Percentiles rank a stretch among this genome's conserved stretches.
Conservation (phyloP, 1,140 invertebrate species). For the Pseudoatta argentina region DNA sequence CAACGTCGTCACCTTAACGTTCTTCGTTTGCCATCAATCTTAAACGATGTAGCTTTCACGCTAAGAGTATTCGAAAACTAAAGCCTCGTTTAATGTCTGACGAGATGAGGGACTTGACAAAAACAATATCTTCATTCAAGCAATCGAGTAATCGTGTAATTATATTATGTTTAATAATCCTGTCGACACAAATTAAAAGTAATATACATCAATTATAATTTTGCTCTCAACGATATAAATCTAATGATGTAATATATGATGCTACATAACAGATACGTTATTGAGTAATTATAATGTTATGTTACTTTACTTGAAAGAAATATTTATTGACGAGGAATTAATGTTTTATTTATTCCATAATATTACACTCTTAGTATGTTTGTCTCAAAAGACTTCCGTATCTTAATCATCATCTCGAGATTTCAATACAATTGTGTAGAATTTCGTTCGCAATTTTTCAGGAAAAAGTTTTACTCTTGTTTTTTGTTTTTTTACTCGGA, state of each 20-base stretch:
- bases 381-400: not conserved
- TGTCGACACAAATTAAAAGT: no score
- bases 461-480: constrained; percentile 3
- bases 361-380: not conserved
- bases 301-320: no score
- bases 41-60: not conserved
- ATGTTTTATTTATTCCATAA: not conserved
- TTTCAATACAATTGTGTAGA: not conserved
- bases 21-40: constrained; percentile 8
- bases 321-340: no score
- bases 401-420: not conserved
- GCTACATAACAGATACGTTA: no score
- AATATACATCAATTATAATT: no score
- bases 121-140: constrained; percentile 4
- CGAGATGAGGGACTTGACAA: not conserved
- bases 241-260: no score
- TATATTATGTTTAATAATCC: not conserved
- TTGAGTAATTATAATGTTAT: no score
- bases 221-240: no score
- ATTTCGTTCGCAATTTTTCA: not conserved
- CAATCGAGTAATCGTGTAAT: not conserved
- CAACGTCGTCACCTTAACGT: not conserved
- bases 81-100: not conserved
- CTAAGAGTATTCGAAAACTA: not conserved
- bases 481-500: not conserved